Base-by-base conservation (phyloP, 2,888 invertebrate genomes). In the Priocnemis perturbator region DNA sequence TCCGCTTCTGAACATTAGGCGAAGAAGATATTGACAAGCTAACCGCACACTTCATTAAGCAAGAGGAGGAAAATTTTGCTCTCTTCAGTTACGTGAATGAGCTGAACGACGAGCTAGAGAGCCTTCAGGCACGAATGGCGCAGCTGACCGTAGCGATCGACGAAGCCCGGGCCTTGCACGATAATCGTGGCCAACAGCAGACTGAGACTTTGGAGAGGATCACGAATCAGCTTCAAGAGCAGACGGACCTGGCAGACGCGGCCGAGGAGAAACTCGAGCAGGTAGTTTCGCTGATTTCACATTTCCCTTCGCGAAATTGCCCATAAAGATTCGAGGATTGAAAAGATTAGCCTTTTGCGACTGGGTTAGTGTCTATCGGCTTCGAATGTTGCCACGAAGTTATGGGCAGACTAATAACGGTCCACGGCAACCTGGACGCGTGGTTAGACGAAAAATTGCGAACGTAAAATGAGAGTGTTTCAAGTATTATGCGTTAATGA, bases 1-100 rank as follows among this genome's bases (percentile, higher is more conserved):
- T 5, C 5, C 50, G 2, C 1, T 50, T 19, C 7, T 50, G 50
- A 11, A 14, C 17, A 61, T 21, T 37, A 37, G 92, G 92, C 0
- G 94, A 95, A 83, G 90, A 91, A 1, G 92, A 94, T 75, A 91
- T 94, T 19, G 93, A 93, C 74, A 92, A 92, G 19, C 89, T 97
- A 55, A 93, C 94, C 9, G 91, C 91, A 2, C 93, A 94, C 86
- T 97, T 96, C 88, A 92, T 94, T n/a, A 93, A 94, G 44, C 93
- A 95, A 70, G 97, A 97, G 85, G 96, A 96, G 80, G 95, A 96
- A 87, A 98, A 97, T 90, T 97, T 97, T 87, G 96, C 97, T 0
- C 91, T 96, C 0, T 98, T 97, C 87, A 96, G 94, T 89, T 97
- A 96, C 85, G 95, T 97, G 48, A 97, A 96, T 86, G 96, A 97